These are phyloP conservation scores for Dendrophyllia cribrosa DNA, from an alignment of 64 coral and sea anemone genomes.

Conservation along the genomic window DNA sequence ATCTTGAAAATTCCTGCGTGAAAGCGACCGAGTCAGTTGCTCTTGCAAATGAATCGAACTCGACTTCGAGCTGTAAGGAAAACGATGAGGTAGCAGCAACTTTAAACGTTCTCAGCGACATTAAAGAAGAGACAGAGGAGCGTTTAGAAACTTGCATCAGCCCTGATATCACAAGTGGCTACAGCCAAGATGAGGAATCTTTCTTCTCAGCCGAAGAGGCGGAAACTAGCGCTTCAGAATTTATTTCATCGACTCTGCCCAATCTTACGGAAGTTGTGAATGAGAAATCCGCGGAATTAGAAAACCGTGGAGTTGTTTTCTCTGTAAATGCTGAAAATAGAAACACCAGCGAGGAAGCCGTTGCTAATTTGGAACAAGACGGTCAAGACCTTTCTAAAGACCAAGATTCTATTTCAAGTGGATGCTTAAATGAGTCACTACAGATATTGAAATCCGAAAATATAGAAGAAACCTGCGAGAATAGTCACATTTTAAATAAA, in stretches of 20 bases:
- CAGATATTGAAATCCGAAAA: neutral
- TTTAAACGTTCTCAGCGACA: neutral
- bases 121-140: neutral
- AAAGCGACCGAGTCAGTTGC: neutral
- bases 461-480: neutral
- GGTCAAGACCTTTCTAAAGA: neutral
- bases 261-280: neutral
- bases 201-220: slow-evolving; percentile 35
- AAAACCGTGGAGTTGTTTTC: neutral
- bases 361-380: neutral
- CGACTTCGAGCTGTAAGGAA: neutral
- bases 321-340: neutral
- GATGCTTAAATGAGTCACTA: too few species aligned
- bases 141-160: slow-evolving; percentile 11
- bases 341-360: neutral
- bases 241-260: neutral
- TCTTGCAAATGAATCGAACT: neutral
- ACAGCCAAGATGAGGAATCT: slow-evolving; percentile 33
- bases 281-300: neutral
- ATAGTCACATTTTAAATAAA: neutral
- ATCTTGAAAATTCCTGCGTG: neutral
- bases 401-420: neutral
- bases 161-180: slow-evolving; percentile 2
- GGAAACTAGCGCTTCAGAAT: neutral
- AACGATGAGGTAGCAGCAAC: neutral